Percentiles rank a stretch among this genome's conserved stretches.
phyloP scores from a whole-genome alignment of 2,113 vertebrate species.

The Psilopogon haemacephalus region DNA sequence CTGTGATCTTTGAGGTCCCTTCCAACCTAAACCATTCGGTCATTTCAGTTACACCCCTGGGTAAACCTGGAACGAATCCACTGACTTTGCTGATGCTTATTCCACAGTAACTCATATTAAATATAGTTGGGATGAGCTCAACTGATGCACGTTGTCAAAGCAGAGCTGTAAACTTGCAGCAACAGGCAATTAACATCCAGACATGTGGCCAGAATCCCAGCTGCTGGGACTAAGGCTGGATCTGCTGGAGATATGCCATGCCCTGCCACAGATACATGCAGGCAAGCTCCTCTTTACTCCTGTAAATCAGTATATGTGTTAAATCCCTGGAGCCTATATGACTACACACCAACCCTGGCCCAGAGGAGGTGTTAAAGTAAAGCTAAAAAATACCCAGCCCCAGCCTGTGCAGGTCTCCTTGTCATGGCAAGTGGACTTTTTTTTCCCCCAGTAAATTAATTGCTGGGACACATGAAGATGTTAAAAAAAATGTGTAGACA shows the following conservation, averaged over 20 bases:
- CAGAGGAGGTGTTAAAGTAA: background rate
- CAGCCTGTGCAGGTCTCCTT: background rate
- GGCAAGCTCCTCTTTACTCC: background rate
- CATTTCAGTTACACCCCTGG: background rate
- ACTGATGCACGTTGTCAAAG: background rate
- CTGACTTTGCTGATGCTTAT: background rate
- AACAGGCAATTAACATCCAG: background rate
- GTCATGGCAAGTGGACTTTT: background rate
- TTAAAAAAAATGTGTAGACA: too few species aligned
- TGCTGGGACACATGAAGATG: background rate
- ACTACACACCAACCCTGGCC: background rate
- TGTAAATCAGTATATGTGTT: background rate
- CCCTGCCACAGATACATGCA: background rate
- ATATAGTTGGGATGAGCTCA: background rate
- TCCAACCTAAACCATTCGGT: too few species aligned
- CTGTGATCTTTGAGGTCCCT: too few species aligned
- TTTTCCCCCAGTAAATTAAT: background rate
- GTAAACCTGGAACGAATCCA: background rate
- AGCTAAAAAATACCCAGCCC: background rate
- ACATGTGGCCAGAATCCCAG: background rate
- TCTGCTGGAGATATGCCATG: fast-evolving
- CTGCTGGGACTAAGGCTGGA: background rate
- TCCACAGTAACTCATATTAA: background rate
- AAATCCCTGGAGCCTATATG: background rate
- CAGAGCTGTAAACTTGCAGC: background rate